A percentile compares a stretch with the other conserved stretches of the same genome.
These are phyloP conservation scores for Steatocranus sp. DNA, from an alignment of 2,797 vertebrate species.

Conservation along the genomic window DNA sequence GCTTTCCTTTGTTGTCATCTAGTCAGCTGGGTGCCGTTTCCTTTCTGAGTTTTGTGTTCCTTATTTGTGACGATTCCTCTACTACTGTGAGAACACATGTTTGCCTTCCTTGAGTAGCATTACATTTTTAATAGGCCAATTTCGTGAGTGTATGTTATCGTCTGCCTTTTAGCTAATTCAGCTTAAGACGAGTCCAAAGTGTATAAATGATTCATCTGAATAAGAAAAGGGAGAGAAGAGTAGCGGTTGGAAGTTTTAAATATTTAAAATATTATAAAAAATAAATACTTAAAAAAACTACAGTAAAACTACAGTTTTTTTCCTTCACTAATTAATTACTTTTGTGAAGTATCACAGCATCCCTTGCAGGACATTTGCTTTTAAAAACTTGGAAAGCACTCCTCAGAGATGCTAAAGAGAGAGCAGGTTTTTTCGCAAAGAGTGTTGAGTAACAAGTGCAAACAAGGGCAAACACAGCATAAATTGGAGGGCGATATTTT, in stretches of 20 bases:
- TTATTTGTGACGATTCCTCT: not conserved
- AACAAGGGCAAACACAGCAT: conserved; percentile 14
- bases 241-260: not conserved
- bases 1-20: conserved; percentile 17
- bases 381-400: not conserved
- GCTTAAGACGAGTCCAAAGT: not conserved
- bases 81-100: not conserved
- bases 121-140: not conserved
- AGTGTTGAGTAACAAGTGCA: conserved; percentile 5
- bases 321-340: not conserved
- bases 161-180: not conserved
- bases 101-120: not conserved
- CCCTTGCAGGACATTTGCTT: conserved; percentile 22
- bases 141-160: not conserved
- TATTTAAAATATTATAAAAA: not conserved
- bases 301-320: not conserved
- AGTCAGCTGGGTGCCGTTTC: not conserved
- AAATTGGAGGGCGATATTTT: conserved; percentile 25
- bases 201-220: not conserved
- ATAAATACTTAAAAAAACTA: not conserved
- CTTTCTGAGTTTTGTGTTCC: not conserved
- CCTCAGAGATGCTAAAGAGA: not conserved
- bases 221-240: not conserved
- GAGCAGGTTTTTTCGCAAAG: not conserved
- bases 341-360: not conserved